Base-by-base conservation (phyloP, 2,888 invertebrate genomes). In the Cremastinae sp. region DNA sequence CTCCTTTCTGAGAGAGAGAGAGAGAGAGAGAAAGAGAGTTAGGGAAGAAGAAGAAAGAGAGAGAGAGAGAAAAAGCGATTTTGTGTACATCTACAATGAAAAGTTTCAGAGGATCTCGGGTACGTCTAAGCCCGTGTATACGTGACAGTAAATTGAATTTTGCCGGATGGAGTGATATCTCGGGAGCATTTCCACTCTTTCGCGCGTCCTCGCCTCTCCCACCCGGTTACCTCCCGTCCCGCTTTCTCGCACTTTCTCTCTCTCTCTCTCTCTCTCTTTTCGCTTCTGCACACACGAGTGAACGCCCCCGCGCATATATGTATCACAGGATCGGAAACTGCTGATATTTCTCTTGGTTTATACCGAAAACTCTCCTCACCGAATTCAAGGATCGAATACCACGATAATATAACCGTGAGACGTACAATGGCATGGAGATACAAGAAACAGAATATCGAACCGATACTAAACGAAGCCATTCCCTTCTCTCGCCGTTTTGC, bases 81-180 rank as follows among this genome's bases (percentile, higher is more conserved):
- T 28, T 68, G 47, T 58, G 58, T 61, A 72, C 71, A 76, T 76
- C 73, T 75, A 65, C 77, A 77, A 78, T 71, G 75, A 53, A 53
- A 79, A 80, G 75, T 80, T 79, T 74, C 78, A 78, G 47, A 65
- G 65, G 70, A 47, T 39, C 71, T 56, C 59, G 49, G 70, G 62
- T 75, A 74, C 78, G 78, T 76, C 70, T 71, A 77, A 80, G 78
- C 74, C 76, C 68, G 62, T 75, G 72, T 76, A 73, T 73, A 74
- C 78, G 75, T 70, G 79, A 80, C 75, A 59, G 79, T 79, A 80
- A 80, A 80, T 80, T 80, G 80, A 80, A 80, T 80, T 80, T 80
- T 74, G 69, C 73, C 69, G 69, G 76, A 76, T 76, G 69, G 76
- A 76, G 76, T 73, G 73, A 76, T 76, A 76, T 76, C 72, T 62